Evolutionary conservation across 2,888 invertebrate species (phyloP).

Genomic region (Leptothorax acervorum): DNA sequence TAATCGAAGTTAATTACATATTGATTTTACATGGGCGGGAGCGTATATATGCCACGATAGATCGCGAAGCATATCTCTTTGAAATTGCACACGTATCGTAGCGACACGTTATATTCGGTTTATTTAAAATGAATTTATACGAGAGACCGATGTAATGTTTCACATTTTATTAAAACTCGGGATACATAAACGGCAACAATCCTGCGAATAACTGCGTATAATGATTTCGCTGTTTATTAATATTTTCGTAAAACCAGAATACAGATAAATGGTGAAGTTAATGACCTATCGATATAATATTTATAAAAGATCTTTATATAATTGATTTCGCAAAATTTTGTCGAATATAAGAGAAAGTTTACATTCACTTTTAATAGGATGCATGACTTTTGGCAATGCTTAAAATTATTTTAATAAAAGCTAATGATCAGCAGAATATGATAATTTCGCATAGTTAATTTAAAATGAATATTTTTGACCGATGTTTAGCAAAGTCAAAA

Average conservation of each 20-base stretch:
- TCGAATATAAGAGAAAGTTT: not conserved
- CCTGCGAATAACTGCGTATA: constrained; percentile 11
- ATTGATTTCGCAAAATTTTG: not conserved
- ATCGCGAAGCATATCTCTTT: constrained; percentile 21
- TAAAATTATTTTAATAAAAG: not conserved
- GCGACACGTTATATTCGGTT: not conserved
- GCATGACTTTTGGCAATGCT: not conserved
- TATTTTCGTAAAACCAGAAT: not conserved
- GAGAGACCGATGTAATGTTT: constrained; percentile 6
- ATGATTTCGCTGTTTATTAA: constrained; percentile 24
- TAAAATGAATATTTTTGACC: not conserved
- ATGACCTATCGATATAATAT: constrained; percentile 10
- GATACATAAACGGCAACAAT: not conserved
- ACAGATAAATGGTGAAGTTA: not conserved
- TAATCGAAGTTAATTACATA: constrained; percentile 55
- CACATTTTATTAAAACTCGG: constrained; percentile 30
- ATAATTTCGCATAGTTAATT: not conserved
- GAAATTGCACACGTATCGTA: constrained; percentile 21
- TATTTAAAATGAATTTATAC: constrained; percentile 30
- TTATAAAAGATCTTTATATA: constrained; percentile 4
- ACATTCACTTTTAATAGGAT: not conserved
- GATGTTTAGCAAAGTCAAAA: not conserved
- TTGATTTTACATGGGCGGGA: constrained; percentile 38
- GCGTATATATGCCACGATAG: constrained; percentile 22
- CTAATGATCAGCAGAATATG: not conserved